Base-by-base conservation (phyloP, 2,888 invertebrate genomes). In the Anoplius nigerrimus region DNA sequence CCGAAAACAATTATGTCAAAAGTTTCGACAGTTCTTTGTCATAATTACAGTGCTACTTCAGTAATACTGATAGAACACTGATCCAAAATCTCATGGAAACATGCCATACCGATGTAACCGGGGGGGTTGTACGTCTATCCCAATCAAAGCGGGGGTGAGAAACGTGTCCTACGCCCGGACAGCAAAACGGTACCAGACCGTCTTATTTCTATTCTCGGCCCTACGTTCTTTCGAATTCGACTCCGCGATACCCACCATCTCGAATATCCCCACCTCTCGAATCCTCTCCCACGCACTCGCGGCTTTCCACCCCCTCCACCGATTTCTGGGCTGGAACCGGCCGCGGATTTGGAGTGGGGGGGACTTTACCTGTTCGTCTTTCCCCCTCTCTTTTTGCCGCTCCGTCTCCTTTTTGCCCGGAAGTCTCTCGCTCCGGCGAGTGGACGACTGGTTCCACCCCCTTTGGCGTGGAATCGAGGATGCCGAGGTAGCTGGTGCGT, bases 161-260 rank as follows among this genome's bases (percentile, higher is more conserved):
- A 34, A 46, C 51, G 56, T 34, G 46, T 63, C 15, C n/a, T n/a
- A n/a, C n/a, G 34, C 11, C 34, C 11, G 34, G 34, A 13, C 1
- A 34, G 34, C 45, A 56, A 21, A 21, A 54, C 34, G 34, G 11
- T 34, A 24, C 3, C 24, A 4, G 76, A 65, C 74, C 69, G 76
- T 80, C 78, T 80, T 80, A 80, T 74, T 76, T 72, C 66, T 68
- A 76, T 78, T 76, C 80, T 76, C 58, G 54, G n/a, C n/a, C 46
- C 61, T 54, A 53, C 69, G 67, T 73, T 76, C 72, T 77, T 64
- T 75, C 69, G 74, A 73, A 79, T 78, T 76, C 72, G 73, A 74
- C 70, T 71, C 62, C 71, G 71, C 58, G 54, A 74, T 73, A 76
- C 66, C 71, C 77, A 74, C 74, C 75, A 76, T 78, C 69, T 69